phyloP scores from a whole-genome alignment of 2,797 vertebrate species.

The Manis pentadactyla region DNA sequence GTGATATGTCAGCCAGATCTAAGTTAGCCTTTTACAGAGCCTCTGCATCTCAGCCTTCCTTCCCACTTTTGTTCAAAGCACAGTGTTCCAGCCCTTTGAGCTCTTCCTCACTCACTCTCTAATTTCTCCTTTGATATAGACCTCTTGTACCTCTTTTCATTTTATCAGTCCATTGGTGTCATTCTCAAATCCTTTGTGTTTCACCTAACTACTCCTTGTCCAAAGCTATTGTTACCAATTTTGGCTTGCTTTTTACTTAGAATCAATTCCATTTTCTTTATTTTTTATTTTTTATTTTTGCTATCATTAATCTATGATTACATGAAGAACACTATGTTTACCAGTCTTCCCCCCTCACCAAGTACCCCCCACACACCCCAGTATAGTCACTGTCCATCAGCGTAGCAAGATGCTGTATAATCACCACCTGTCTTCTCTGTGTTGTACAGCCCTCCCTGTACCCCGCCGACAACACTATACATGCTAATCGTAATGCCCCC shows the following conservation, averaged over 20 bases:
- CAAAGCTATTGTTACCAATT: not conserved
- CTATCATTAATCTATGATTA: no score
- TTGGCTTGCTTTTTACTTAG: not conserved
- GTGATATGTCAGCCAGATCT: not conserved
- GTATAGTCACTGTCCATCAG: no score
- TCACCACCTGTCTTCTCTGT: no score
- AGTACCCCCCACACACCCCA: no score
- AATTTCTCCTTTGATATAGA: conserved; percentile 38
- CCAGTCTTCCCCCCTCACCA: no score
- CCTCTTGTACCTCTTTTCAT: not conserved
- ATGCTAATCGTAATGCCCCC: no score
- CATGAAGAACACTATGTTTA: no score
- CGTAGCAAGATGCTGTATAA: no score
- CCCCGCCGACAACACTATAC: no score
- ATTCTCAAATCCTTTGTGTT: conserved; percentile 29
- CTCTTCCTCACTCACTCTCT: not conserved
- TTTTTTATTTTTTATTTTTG: no score
- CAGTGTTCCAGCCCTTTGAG: not conserved
- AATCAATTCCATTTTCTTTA: not conserved
- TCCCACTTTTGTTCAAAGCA: conserved; percentile 25
- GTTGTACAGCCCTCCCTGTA: no score
- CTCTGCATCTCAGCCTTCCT: not conserved
- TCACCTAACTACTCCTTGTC: not conserved
- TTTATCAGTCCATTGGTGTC: not conserved
- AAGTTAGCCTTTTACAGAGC: not conserved